Percentiles rank a stretch among this genome's conserved stretches.
phyloP scores from a whole-genome alignment of 2,888 invertebrate genomes.

The Melieria omissa region DNA sequence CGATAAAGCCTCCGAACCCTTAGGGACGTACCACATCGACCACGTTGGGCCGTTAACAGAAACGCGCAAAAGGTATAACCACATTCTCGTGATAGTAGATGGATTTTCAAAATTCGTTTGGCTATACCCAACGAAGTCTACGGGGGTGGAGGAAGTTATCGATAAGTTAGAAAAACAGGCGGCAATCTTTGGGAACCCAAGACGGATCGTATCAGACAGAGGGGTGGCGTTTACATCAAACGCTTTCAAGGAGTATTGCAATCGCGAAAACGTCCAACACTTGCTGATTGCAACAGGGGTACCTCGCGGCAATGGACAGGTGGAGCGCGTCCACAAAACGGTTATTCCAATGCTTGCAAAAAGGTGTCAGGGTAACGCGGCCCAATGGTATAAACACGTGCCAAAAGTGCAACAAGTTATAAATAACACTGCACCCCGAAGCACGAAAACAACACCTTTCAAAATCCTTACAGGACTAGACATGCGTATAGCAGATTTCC shows the following conservation, averaged over 20 bases:
- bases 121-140: conserved; percentile 7
- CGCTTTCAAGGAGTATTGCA: conserved; percentile 7
- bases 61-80: neutral
- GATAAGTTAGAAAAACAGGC: conserved; percentile 12
- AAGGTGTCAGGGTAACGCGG: neutral
- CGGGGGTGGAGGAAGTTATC: neutral
- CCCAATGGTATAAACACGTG: too few relatives aligned
- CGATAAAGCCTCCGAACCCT: neutral
- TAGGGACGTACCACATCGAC: conserved; percentile 1
- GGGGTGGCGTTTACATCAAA: conserved; percentile 10
- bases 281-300: conserved; percentile 13
- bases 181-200: conserved; percentile 12
- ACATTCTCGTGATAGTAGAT: conserved; percentile 7
- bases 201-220: conserved; percentile 10
- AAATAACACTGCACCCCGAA: neutral
- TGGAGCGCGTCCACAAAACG: conserved; percentile 6
- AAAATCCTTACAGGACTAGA: conserved; percentile 6
- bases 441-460: conserved; percentile 2
- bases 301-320: neutral
- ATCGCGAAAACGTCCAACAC: conserved; percentile 15
- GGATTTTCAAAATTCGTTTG: conserved; percentile 12
- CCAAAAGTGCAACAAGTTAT: too few relatives aligned
- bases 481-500: neutral
- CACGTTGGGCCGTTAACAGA: conserved; percentile 12
- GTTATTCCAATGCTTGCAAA: neutral